phyloP scores from a whole-genome alignment of 2,797 vertebrate species.

The Chromobotia macracanthus region DNA sequence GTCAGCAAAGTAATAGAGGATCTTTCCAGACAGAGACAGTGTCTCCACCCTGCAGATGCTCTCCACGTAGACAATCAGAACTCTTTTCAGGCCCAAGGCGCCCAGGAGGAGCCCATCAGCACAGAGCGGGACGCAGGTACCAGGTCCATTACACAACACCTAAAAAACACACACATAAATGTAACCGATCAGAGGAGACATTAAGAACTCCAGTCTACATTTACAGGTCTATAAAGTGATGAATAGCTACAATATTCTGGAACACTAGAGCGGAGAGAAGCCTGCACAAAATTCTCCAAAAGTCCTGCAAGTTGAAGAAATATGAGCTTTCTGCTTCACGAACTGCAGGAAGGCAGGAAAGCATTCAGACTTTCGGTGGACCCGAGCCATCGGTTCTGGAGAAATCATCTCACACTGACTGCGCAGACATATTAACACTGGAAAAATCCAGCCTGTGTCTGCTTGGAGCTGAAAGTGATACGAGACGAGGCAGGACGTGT shows the following conservation, averaged over 20 bases:
- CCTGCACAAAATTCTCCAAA: neutral
- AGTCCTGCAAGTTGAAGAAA: constrained; percentile 48
- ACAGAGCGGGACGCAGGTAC: constrained; percentile 91
- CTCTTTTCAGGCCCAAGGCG: constrained; percentile 86
- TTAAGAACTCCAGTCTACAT: neutral
- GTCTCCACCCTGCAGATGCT: constrained; percentile 92
- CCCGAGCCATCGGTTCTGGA: constrained; percentile 67
- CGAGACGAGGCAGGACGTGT: constrained; percentile 5
- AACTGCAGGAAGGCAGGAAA: constrained; percentile 68
- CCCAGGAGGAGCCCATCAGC: constrained; percentile 86
- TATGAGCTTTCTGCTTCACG: constrained; percentile 46
- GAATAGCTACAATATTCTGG: neutral
- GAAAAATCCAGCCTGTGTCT: constrained; percentile 39
- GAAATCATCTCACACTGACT: constrained; percentile 63
- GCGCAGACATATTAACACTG: constrained; percentile 44
- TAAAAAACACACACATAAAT: constrained; percentile 72
- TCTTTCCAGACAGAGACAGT: constrained; percentile 88
- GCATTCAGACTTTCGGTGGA: constrained; percentile 62
- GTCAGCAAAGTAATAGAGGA: constrained; percentile 87
- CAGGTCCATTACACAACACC: constrained; percentile 95
- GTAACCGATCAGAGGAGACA: neutral
- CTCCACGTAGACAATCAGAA: constrained; percentile 89
- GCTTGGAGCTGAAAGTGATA: constrained; percentile 30
- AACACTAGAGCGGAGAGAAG: neutral
- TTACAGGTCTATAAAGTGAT: constrained; percentile 3